Evolutionary conservation across 2,888 invertebrate genomes (phyloP), one percentile per base, ranked within the genome.

Genomic region (Euproctis similis): DNA sequence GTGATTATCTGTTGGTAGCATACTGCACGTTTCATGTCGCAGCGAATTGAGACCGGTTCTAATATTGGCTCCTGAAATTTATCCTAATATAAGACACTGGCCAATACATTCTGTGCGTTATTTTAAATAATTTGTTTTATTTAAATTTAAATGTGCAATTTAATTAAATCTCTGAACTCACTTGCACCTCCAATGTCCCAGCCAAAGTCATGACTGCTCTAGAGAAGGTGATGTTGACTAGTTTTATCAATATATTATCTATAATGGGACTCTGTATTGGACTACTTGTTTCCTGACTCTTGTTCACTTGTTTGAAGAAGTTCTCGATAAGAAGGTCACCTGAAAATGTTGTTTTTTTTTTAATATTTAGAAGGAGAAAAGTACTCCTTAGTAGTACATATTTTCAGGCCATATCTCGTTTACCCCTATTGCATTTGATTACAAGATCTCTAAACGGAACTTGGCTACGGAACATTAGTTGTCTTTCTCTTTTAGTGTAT

Each of bases 281-380:
- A 27, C 63, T 70, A 32, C 40, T 59, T n/a, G 52, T 68, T 28
- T 59, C 76, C n/a, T 54, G 72, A 29, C 40, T 50, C 0, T 52
- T 41, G 18, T 57, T 68, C 23, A 85, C 58, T 36, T 87, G 87
- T 53, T 91, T 90, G 74, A 94, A 93, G 74, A 92, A 92, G 61
- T 94, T 95, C 61, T 92, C 92, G 12, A 94, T 88, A 4, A 86
- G 86, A n/a, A 94, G 80, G 54, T 92, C 89, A 26, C 94, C 93
- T 87, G 72, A 22, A 37, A 35, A 4, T 14, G 6, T 4, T 14
- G n/a, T n/a, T n/a, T n/a, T n/a, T n/a, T n/a, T n/a, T n/a, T n/a
- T n/a, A n/a, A n/a, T n/a, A n/a, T n/a, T n/a, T n/a, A n/a, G n/a
- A n/a, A n/a, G n/a, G n/a, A n/a, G n/a, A n/a, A n/a, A n/a, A n/a